These are phyloP conservation scores for Cephus rjabovi DNA, from an alignment of 2,888 invertebrate genomes.

Conservation along the genomic window DNA sequence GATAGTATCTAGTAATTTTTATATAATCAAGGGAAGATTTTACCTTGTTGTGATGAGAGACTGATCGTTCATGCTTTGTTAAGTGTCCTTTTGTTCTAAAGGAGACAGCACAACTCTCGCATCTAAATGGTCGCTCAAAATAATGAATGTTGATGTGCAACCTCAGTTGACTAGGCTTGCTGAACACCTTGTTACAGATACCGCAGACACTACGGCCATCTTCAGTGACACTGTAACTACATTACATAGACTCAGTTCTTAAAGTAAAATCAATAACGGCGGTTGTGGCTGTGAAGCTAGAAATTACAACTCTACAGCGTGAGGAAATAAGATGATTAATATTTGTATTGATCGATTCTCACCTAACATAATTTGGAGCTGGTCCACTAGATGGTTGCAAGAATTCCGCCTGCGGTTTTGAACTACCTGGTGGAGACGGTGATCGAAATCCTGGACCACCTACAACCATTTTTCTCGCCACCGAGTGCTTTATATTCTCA, in stretches of 20 bases:
- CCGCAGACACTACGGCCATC: constrained; percentile 84
- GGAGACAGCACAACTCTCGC: constrained; percentile 91
- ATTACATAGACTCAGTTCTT: constrained; percentile 32
- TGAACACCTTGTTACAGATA: constrained; percentile 93
- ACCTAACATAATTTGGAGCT: constrained; percentile 64
- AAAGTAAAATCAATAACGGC: background rate
- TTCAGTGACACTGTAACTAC: constrained; percentile 70
- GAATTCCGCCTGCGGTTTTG: constrained; percentile 66
- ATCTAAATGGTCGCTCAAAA: constrained; percentile 91
- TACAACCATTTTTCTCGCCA: constrained; percentile 73
- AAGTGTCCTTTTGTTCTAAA: constrained; percentile 91
- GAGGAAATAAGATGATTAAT: background rate
- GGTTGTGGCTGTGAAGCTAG: background rate
- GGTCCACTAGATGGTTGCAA: constrained; percentile 64
- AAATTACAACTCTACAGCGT: background rate
- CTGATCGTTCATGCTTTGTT: constrained; percentile 93
- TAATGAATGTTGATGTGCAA: constrained; percentile 97
- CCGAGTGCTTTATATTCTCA: constrained; percentile 65
- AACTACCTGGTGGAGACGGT: constrained; percentile 68
- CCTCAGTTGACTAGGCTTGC: constrained; percentile 88
- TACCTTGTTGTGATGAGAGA: constrained; percentile 92
- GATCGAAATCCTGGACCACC: constrained; percentile 74
- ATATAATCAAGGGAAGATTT: constrained; percentile 12
- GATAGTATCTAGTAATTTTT: background rate
- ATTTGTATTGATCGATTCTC: constrained; percentile 20